A percentile compares a stretch with the other conserved stretches of the same genome.
phyloP scores from a whole-genome alignment of 1,140 invertebrate species.

The Plodia interpunctella region DNA sequence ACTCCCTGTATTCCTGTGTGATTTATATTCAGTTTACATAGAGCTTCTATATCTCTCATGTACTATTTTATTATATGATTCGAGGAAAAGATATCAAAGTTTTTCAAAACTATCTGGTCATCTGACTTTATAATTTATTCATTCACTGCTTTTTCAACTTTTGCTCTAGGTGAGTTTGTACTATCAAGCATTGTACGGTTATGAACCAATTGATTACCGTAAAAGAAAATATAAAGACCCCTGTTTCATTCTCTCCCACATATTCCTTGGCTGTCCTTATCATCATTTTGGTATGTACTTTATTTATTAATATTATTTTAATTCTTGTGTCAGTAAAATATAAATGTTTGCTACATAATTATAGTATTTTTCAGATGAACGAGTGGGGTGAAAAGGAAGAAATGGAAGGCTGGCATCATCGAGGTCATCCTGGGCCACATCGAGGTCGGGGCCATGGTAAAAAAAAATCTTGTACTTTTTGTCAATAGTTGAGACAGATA shows the following conservation, averaged over 20 bases:
- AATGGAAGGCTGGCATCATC: conserved; percentile 63
- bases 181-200: conserved; percentile 51
- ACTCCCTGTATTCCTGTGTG: too few species aligned
- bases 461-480: background rate
- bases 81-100: too few species aligned
- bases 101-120: too few species aligned
- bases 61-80: too few species aligned
- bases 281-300: conserved; percentile 61
- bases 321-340: background rate
- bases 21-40: too few species aligned
- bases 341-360: background rate
- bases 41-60: too few species aligned
- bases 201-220: conserved; percentile 64
- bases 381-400: conserved; percentile 72
- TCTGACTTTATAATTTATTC: conserved; percentile 4
- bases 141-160: conserved; percentile 23
- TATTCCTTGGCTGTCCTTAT: conserved; percentile 72
- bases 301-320: conserved; percentile 15
- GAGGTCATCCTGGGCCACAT: conserved; percentile 52
- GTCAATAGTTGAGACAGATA: too few species aligned
- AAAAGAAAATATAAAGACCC: conserved; percentile 47
- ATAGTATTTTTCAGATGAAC: conserved; percentile 49
- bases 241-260: conserved; percentile 67
- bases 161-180: conserved; percentile 55
- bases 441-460: conserved; percentile 61